A percentile compares a stretch with the other conserved stretches of the same genome.
Conservation (phyloP, 2,888 invertebrate genomes). For the Desoria tigrina region DNA sequence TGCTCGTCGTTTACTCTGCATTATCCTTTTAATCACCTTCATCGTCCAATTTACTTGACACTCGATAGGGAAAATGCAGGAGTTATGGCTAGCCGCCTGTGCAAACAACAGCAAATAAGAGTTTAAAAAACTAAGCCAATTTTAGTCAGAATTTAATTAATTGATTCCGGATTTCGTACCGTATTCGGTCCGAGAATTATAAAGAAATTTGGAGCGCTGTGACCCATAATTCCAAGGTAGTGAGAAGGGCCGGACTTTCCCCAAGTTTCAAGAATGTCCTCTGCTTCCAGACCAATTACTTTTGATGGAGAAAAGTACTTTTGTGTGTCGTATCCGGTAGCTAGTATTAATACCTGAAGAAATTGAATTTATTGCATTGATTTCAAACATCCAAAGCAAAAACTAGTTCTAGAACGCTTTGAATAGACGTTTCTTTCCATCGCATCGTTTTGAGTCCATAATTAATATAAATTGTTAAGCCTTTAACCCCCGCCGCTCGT, state of each 20-base stretch:
- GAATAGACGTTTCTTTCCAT: too few species aligned
- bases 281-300: conserved; percentile 11
- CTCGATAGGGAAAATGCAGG: conserved; percentile 17
- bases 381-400: not conserved
- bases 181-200: conserved; percentile 20
- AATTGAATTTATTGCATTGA: not conserved
- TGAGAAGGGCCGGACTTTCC: not conserved
- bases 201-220: conserved; percentile 14
- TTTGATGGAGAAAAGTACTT: conserved; percentile 24
- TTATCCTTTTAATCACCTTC: conserved; percentile 12
- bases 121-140: too few species aligned
- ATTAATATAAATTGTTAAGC: not conserved
- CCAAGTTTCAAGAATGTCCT: conserved; percentile 15
- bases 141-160: too few species aligned
- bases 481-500: not conserved
- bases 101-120: too few species aligned
- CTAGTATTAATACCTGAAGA: conserved; percentile 25
- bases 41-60: conserved; percentile 22
- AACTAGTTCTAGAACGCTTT: not conserved
- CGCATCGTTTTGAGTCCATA: too few species aligned
- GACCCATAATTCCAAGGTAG: conserved; percentile 21
- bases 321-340: conserved; percentile 22
- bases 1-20: not conserved
- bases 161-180: too few species aligned
- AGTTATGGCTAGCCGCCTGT: not conserved